Percentiles rank a stretch among this genome's conserved stretches.
Conservation (phyloP, 2,888 invertebrate genomes). For the Heliconius ethilla region DNA sequence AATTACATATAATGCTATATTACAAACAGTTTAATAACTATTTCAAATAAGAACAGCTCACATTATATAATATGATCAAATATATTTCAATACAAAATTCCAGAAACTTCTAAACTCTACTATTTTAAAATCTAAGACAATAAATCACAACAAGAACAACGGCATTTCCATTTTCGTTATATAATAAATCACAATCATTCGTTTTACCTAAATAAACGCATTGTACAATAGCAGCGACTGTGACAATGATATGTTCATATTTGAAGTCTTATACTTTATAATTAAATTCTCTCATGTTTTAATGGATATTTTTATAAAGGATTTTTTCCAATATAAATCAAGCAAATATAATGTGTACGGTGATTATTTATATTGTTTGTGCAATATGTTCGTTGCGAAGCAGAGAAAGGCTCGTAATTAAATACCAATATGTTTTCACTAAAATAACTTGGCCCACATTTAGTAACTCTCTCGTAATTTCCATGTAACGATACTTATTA, state of each 20-base stretch:
- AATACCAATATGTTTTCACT: constrained; percentile 12
- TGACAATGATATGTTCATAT: constrained; percentile 16
- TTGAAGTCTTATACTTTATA: neutral
- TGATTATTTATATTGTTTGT: neutral
- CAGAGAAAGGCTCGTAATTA: constrained; percentile 8
- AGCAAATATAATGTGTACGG: neutral
- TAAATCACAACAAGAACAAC: constrained; percentile 5
- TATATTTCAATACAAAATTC: constrained; percentile 2
- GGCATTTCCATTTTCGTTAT: neutral
- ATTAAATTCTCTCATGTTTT: neutral
- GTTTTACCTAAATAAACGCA: neutral
- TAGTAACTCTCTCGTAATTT: constrained; percentile 15
- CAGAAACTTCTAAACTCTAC: neutral
- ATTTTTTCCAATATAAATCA: neutral
- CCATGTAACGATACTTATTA: constrained; percentile 17
- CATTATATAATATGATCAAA: neutral
- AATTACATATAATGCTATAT: neutral
- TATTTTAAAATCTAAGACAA: constrained; percentile 1
- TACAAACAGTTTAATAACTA: neutral
- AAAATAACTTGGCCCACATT: constrained; percentile 25
- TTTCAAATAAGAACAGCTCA: neutral
- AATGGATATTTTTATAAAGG: neutral
- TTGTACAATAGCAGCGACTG: constrained; percentile 18
- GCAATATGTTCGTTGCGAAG: neutral
- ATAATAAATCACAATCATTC: constrained; percentile 12